These are phyloP conservation scores for Leucoraja erinaceus DNA, from an alignment of 2,113 vertebrate genomes.

Conservation along the genomic window DNA sequence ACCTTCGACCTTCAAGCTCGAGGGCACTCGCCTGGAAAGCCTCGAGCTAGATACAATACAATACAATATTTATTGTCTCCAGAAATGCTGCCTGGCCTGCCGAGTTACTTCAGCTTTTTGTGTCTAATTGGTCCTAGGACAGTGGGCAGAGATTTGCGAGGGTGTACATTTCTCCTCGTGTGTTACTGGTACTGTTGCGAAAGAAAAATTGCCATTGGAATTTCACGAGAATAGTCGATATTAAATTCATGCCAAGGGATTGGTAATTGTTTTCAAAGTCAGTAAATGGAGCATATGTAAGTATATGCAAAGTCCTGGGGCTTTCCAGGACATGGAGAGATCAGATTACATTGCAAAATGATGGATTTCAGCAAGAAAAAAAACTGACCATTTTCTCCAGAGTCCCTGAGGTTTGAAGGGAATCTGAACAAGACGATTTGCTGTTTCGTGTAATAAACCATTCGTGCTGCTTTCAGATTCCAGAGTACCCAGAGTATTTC, in stretches of 20 bases:
- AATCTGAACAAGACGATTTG: background rate
- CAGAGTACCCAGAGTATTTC: background rate
- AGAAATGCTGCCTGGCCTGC: too few relatives aligned
- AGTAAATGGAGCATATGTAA: background rate
- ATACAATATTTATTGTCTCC: too few relatives aligned
- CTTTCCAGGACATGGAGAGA: background rate
- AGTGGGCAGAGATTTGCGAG: background rate
- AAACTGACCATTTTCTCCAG: background rate
- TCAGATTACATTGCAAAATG: background rate
- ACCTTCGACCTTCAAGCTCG: too few relatives aligned
- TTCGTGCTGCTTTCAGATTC: background rate
- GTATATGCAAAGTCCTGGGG: background rate
- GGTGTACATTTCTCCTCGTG: background rate
- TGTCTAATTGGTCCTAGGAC: background rate
- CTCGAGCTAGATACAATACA: too few relatives aligned
- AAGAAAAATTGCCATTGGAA: background rate
- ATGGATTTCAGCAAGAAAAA: background rate
- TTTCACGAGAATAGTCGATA: background rate
- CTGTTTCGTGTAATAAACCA: background rate
- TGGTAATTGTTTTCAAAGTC: background rate
- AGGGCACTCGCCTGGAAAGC: too few relatives aligned
- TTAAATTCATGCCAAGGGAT: background rate
- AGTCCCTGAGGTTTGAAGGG: background rate
- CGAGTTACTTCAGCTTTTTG: too few relatives aligned
- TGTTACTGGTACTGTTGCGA: background rate